Percentiles rank a stretch among this genome's conserved stretches.
phyloP scores from a whole-genome alignment of 2,113 vertebrate species.

The Ictalurus furcatus region DNA sequence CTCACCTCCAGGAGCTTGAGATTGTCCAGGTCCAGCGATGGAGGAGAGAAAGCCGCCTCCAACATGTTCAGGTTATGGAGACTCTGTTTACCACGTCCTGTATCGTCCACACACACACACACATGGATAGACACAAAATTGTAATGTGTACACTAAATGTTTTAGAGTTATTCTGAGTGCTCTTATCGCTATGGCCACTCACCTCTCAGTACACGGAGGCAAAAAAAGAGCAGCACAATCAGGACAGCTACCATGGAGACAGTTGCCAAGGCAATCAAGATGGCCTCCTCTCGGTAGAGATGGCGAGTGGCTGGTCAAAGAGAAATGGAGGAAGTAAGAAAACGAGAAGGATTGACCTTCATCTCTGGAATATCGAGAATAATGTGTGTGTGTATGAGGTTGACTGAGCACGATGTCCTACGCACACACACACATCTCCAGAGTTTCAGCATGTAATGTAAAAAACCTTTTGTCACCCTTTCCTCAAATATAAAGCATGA shows the following conservation, averaged over 20 bases:
- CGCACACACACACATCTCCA: not conserved
- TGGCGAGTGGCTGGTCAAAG: slow-evolving; percentile 34
- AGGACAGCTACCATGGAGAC: slow-evolving; percentile 84
- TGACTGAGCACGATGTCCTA: not conserved
- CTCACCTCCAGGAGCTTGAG: slow-evolving; percentile 89
- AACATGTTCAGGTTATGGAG: slow-evolving; percentile 86
- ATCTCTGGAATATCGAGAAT: not conserved
- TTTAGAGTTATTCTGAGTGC: not conserved
- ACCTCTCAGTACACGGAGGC: slow-evolving; percentile 90
- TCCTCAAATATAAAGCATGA: not conserved
- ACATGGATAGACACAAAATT: not conserved
- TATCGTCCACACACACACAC: slow-evolving; percentile 25
- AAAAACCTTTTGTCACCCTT: not conserved
- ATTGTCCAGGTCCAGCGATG: slow-evolving; percentile 84
- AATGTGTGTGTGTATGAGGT: not conserved
- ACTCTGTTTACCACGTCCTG: slow-evolving; percentile 85
- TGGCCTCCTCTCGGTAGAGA: slow-evolving; percentile 79
- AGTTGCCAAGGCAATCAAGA: slow-evolving; percentile 82
- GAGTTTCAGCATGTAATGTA: no score
- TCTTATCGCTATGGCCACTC: slow-evolving; percentile 31
- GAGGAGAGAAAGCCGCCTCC: slow-evolving; percentile 83
- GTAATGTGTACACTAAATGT: not conserved
- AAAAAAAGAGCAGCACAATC: slow-evolving; percentile 84
- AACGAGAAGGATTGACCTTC: not conserved
- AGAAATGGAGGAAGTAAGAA: not conserved